Base-by-base conservation (phyloP, 2,113 vertebrate genomes). In the Alethe diademata region DNA sequence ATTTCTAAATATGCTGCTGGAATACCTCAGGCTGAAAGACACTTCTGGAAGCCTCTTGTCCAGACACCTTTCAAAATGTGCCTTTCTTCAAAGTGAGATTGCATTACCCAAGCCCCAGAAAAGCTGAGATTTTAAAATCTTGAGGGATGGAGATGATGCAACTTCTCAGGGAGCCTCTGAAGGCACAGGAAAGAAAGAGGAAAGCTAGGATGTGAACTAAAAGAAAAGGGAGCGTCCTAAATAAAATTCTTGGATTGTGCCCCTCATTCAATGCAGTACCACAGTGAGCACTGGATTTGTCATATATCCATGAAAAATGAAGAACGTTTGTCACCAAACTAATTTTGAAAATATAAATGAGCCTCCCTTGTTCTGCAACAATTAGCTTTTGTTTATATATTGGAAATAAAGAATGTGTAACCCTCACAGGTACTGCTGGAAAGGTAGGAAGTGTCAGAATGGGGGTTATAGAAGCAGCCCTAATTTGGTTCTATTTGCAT, bases 341-440 rank as follows among this genome's bases (percentile, higher is more conserved):
- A 7, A 11, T 36, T 66, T 12, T 50, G 47, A 28, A 61, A 81
- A 33, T 12, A 56, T 4, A 33, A 48, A 38, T 1, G 7, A 42
- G 15, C 18, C 11, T 86, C 8, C 28, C 5, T 78, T 33, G 36
- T 89, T 61, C 76, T 85, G 19, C n/a, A 87, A 12, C 33, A 25
- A 24, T 40, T 70, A 1, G 0, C 20, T 73, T 65, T 50, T 78
- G 23, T 22, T 85, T n/a, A 2, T 8, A 0, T 40, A 3, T 65
- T 66, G 47, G 43, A 31, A 42, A 60, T 14, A 45, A 33, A 31
- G 35, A 12, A 24, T 31, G 28, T n/a, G 17, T 26, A 0, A 40
- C 10, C 40, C 66, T 25, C 7, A 7, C 13, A 53, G 17, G 19
- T 40, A 57, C 10, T 14, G 4, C 56, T 58, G 35, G 26, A 3